A percentile compares a stretch with the other conserved stretches of the same genome.
Conservation (phyloP, 2,888 invertebrate species). For the Uropetala carovei region DNA sequence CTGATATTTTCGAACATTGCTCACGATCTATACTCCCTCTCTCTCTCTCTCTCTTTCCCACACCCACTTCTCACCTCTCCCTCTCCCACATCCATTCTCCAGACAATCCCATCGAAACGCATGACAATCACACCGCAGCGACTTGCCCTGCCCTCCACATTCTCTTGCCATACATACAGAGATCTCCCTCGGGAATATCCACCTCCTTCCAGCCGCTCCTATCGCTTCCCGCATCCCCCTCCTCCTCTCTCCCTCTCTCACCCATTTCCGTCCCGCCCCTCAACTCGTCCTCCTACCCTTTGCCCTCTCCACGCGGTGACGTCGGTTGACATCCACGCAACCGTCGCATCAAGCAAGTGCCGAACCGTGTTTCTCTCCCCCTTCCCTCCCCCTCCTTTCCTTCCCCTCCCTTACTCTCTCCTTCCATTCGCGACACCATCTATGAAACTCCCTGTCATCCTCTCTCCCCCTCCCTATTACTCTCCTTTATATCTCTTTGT, state of each 20-base stretch:
- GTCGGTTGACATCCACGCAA: neutral
- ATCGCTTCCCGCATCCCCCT: neutral
- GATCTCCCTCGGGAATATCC: neutral
- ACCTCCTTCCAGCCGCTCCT: neutral
- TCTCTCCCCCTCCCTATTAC: neutral
- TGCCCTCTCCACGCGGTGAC: neutral
- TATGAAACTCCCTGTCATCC: neutral
- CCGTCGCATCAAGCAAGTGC: constrained; percentile 46
- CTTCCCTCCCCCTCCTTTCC: neutral
- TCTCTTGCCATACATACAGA: neutral
- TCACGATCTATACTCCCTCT: neutral
- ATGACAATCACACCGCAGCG: constrained; percentile 16
- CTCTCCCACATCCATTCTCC: neutral
- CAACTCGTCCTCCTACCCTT: neutral
- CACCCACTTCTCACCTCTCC: neutral
- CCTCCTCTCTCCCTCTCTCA: neutral
- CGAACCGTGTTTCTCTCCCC: constrained; percentile 31
- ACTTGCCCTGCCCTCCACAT: neutral
- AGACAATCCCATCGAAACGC: neutral
- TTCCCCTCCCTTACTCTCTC: neutral
- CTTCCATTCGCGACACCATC: neutral
- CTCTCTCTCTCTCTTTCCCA: neutral
- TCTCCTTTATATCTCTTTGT: neutral
- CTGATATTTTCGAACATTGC: neutral
- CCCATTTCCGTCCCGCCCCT: neutral